phyloP scores from a whole-genome alignment of 2,888 invertebrate species.

The Eurois occulta region DNA sequence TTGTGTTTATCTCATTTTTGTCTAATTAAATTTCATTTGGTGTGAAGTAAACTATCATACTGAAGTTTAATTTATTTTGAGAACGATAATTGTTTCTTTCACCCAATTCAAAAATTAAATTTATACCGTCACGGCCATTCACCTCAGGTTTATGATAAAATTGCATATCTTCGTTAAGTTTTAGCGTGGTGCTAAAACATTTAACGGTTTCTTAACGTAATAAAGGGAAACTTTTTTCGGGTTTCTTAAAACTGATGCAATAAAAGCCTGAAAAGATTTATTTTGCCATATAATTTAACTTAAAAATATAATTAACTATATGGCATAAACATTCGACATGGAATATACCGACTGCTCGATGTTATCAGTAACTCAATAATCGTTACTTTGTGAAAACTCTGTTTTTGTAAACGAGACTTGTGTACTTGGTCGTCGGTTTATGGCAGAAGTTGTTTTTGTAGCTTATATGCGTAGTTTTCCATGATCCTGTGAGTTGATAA shows the following conservation, averaged over 20 bases:
- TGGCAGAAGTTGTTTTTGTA: constrained; percentile 42
- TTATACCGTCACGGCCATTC: constrained; percentile 41
- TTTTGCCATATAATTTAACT: constrained; percentile 41
- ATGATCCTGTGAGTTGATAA: constrained; percentile 22
- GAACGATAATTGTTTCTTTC: constrained; percentile 7
- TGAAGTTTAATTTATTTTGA: constrained; percentile 16
- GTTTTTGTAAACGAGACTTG: constrained; percentile 32
- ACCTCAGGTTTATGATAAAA: constrained; percentile 51
- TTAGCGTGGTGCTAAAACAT: constrained; percentile 56
- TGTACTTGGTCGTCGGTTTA: constrained; percentile 13
- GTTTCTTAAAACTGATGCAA: constrained; percentile 38
- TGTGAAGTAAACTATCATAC: background rate
- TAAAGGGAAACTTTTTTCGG: constrained; percentile 41
- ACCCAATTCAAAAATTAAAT: constrained; percentile 15
- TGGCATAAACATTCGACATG: constrained; percentile 21
- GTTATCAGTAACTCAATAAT: constrained; percentile 45
- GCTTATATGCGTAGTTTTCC: constrained; percentile 47
- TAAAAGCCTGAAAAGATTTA: constrained; percentile 57
- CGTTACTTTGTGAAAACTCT: constrained; percentile 38
- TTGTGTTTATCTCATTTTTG: background rate
- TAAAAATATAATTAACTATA: constrained; percentile 27
- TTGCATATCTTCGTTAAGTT: constrained; percentile 53
- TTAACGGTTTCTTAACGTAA: constrained; percentile 42
- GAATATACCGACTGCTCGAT: constrained; percentile 19
- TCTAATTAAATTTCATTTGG: background rate